Conservation (phyloP, 2,113 vertebrate genomes). For the Atrichornis clamosus region DNA sequence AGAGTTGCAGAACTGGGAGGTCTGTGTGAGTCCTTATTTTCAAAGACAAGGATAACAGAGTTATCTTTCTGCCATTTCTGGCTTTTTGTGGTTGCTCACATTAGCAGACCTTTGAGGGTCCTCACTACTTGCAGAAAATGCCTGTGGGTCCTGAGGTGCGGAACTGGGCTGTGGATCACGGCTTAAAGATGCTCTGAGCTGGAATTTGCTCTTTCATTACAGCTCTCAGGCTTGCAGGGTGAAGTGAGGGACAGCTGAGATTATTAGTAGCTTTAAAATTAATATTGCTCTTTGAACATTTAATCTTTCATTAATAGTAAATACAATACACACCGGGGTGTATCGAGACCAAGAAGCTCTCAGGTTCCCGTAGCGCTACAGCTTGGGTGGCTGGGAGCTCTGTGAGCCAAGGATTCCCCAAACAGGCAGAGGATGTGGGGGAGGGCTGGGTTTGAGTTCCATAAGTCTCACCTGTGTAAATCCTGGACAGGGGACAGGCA, state of each 20-base stretch:
- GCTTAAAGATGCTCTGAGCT: not conserved
- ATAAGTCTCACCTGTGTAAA: not conserved
- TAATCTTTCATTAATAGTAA: constrained; percentile 1
- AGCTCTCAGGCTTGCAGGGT: not conserved
- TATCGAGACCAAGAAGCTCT: not conserved
- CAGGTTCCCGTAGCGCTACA: not conserved
- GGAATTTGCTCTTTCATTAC: not conserved
- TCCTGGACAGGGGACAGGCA: not conserved
- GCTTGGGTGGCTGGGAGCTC: not conserved
- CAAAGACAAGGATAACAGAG: not conserved
- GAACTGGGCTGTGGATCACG: not conserved
- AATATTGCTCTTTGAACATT: not conserved
- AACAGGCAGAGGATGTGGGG: not conserved
- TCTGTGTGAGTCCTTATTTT: not conserved
- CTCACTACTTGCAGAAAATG: not conserved
- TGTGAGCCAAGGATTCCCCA: not conserved
- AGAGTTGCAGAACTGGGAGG: not conserved
- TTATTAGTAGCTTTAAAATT: constrained; percentile 32
- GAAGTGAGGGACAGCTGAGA: not conserved
- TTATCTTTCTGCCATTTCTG: not conserved
- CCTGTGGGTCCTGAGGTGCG: not conserved
- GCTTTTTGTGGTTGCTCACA: not conserved
- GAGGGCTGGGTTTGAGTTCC: not conserved
- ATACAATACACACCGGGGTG: not conserved
- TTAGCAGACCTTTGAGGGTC: not conserved